Evolutionary conservation across 2,888 invertebrate genomes (phyloP), one percentile per base, ranked within the genome.

Genomic region (Oasisia sp.): DNA sequence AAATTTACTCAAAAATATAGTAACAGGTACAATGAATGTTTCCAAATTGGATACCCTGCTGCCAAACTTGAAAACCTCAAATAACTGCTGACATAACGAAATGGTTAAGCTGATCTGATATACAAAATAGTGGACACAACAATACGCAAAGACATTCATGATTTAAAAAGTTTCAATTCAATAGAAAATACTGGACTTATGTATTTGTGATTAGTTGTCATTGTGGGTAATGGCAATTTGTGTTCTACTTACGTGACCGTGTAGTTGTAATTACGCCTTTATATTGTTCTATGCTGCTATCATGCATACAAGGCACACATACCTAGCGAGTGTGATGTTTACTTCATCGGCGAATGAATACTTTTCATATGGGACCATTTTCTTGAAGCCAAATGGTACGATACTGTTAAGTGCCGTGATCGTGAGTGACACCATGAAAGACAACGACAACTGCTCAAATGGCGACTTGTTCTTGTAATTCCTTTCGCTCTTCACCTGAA

Each of bases 321-420:
- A 96, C 95, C 98, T 97, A 27, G 98, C 96, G 2, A 98, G 96
- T 0, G 97, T 97, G 4, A 98, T 96, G 93, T 98, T 97, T 0
- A 98, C 97, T 0, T 97, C 97, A 94, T 97, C 97, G 0, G 97
- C 96, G 0, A 98, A 98, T 93, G 97, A 97, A 96, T 98, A 98
- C 92, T 97, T 97, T 96, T 98, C 98, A 93, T 97, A 97, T 91
- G 44, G 96, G 38, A 98, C 97, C 45, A 98, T 95, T 95, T 97
- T 97, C 91, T 97, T 97, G 95, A 98, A 98, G 27, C 98, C 94
- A 91, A 97, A 92, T n/a, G 98, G 98, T 0, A 98, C 97, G 0
- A 97, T 96, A 56, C 98, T 96, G 96, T 98, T 98, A 56, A 98
- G 96, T 0, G 97, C 97, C 0, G 98, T 98, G 93, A 98, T 98